phyloP scores from a whole-genome alignment of 2,797 vertebrate genomes.

The Merluccius polli region DNA sequence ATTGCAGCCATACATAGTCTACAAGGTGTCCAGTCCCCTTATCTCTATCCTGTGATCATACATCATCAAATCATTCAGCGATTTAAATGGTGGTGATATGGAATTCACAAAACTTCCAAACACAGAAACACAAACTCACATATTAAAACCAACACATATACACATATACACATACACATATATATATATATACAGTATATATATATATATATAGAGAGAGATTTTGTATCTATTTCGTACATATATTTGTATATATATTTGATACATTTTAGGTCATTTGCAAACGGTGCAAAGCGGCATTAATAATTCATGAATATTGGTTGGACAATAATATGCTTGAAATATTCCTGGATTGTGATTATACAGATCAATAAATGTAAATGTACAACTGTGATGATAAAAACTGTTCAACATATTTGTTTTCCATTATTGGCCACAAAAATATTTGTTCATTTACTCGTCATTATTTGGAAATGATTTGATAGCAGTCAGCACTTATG shows the following conservation, averaged over 20 bases:
- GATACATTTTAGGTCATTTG: too few relatives aligned
- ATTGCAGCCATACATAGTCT: not conserved
- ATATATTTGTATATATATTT: too few relatives aligned
- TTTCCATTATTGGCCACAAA: not conserved
- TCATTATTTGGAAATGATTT: not conserved
- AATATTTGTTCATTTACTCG: not conserved
- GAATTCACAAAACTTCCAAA: not conserved
- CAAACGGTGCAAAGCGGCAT: too few relatives aligned
- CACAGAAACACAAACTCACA: conserved; percentile 11
- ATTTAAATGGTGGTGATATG: too few relatives aligned
- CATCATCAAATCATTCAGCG: not conserved
- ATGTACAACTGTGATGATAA: not conserved
- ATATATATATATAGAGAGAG: too few relatives aligned
- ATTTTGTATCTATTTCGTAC: too few relatives aligned
- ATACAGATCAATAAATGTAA: too few relatives aligned
- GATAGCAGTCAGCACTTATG: conserved; percentile 55
- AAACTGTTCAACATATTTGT: not conserved
- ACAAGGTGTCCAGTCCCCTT: not conserved
- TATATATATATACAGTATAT: not conserved
- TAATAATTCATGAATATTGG: too few relatives aligned
- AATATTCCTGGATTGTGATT: too few relatives aligned
- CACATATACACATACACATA: conserved; percentile 4
- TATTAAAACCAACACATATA: conserved; percentile 4
- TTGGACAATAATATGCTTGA: too few relatives aligned
- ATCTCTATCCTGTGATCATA: not conserved